phyloP scores from a whole-genome alignment of 1,140 invertebrate species.

The Oreohelix idahoensis region DNA sequence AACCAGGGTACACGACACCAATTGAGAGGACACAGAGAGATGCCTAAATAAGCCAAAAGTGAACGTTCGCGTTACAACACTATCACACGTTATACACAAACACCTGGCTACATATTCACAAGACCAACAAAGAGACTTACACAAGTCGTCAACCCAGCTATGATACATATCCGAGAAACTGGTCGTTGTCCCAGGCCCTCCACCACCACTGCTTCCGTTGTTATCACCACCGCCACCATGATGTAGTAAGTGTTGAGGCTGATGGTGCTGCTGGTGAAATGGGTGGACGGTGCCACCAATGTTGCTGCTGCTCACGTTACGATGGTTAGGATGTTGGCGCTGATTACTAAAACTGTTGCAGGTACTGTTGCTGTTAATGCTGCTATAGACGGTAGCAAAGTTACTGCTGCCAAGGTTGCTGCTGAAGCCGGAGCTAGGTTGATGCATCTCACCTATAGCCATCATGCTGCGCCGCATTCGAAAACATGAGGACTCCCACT shows the following conservation, averaged over 20 bases:
- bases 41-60: too few relatives aligned
- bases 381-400: not conserved
- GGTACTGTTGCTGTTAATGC: not conserved
- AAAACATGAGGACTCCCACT: not conserved
- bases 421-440: slow-evolving; percentile 6
- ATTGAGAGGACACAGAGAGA: too few relatives aligned
- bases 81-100: too few relatives aligned
- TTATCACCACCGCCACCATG: not conserved
- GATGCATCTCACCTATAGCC: slow-evolving; percentile 21
- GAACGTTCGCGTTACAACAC: too few relatives aligned
- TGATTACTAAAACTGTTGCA: not conserved
- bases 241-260: not conserved
- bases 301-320: not conserved
- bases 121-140: slow-evolving; percentile 10
- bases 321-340: not conserved
- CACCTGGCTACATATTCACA: not conserved
- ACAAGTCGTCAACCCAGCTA: slow-evolving; percentile 29
- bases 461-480: slow-evolving; percentile 21
- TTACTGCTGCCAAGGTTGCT: not conserved
- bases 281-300: not conserved
- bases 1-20: too few relatives aligned
- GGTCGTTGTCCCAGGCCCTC: not conserved
- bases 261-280: slow-evolving; percentile 17
- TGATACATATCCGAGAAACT: slow-evolving; percentile 32
- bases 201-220: not conserved